phyloP scores from a whole-genome alignment of 2,113 vertebrate genomes.

The Gnathonemus longibarbis region DNA sequence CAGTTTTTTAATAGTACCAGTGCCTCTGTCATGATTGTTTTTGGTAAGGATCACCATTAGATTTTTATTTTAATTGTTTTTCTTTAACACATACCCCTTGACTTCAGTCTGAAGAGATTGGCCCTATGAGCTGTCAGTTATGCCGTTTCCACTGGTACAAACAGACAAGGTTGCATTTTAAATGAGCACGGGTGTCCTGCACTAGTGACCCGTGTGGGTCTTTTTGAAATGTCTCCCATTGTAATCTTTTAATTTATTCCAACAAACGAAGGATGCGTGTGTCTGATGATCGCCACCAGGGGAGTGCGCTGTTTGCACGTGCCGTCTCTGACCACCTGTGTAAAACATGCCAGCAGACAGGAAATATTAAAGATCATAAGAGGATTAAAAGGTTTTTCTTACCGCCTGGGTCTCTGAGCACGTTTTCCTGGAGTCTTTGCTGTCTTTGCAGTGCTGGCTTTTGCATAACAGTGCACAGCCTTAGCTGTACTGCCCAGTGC shows the following conservation, averaged over 20 bases:
- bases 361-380: background rate
- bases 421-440: background rate
- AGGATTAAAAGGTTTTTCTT: background rate
- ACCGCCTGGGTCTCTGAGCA: background rate
- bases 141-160: background rate
- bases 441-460: background rate
- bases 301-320: background rate
- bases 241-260: background rate
- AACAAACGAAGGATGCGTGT: background rate
- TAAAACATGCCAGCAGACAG: background rate
- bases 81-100: background rate
- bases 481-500: background rate
- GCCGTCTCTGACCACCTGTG: background rate
- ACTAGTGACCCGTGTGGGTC: background rate
- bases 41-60: background rate
- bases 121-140: background rate
- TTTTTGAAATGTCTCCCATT: background rate
- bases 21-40: background rate
- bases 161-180: background rate
- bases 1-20: conserved; percentile 2
- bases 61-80: background rate
- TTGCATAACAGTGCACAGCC: background rate
- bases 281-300: background rate
- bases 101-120: background rate
- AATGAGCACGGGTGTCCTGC: background rate